These are phyloP conservation scores for Drosophila novamexicana DNA, from an alignment of 1,140 invertebrate genomes.

Conservation along the genomic window DNA sequence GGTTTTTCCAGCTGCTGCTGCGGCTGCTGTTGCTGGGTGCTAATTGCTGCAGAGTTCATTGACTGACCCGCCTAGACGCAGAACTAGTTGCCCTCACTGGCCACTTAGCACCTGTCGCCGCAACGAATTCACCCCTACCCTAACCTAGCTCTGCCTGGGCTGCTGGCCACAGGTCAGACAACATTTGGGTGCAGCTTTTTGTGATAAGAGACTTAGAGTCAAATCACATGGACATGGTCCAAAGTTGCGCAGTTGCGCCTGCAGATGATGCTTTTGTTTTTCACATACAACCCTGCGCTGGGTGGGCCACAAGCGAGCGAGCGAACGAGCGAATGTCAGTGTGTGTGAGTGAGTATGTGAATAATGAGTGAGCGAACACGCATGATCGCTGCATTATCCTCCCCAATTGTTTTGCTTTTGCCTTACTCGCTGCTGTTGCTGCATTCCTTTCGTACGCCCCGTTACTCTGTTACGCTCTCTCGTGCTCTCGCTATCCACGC, in stretches of 20 bases:
- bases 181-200: slow-evolving; percentile 26
- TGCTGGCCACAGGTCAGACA: slow-evolving; percentile 34
- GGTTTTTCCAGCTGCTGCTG: not conserved
- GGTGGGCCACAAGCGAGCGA: slow-evolving; percentile 12
- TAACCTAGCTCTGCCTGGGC: not conserved
- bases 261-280: slow-evolving; percentile 33
- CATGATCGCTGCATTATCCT: slow-evolving; percentile 43
- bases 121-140: not conserved
- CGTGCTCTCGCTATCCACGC: slow-evolving; percentile 23
- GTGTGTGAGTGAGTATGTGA: not conserved
- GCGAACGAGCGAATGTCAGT: not conserved
- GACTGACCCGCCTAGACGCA: slow-evolving; percentile 53
- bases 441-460: slow-evolving; percentile 45
- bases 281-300: slow-evolving; percentile 28
- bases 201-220: not conserved
- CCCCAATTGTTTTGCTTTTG: slow-evolving; percentile 36
- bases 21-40: slow-evolving; percentile 22
- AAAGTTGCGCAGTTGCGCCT: slow-evolving; percentile 6
- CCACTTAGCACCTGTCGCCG: slow-evolving; percentile 68
- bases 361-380: not conserved
- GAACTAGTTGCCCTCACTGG: slow-evolving; percentile 43
- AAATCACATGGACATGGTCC: slow-evolving; percentile 40
- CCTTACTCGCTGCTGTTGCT: slow-evolving; percentile 13
- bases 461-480: slow-evolving; percentile 42
- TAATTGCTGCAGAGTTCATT: slow-evolving; percentile 59